These are phyloP conservation scores for Indri indri DNA, from an alignment of 2,113 vertebrate genomes.

Conservation along the genomic window DNA sequence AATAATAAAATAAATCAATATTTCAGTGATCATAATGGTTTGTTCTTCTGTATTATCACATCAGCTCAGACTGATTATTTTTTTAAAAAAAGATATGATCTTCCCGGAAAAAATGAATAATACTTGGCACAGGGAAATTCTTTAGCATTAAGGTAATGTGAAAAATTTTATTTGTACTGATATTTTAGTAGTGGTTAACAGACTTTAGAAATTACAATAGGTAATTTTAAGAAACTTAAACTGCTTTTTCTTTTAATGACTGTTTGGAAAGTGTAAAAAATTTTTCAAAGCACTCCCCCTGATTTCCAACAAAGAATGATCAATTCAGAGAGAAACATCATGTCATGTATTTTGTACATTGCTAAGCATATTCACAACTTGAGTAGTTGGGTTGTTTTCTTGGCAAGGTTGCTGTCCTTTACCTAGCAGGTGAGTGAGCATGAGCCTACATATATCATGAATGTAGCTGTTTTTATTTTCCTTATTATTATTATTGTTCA, in stretches of 20 bases:
- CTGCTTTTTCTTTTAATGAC: conserved; percentile 26
- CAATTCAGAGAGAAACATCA: conserved; percentile 8
- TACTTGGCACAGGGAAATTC: neutral
- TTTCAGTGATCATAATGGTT: conserved; percentile 11
- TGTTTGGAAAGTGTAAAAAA: conserved; percentile 44
- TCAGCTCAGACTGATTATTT: neutral
- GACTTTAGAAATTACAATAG: conserved; percentile 34
- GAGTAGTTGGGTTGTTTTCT: neutral
- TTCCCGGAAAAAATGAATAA: conserved; percentile 27
- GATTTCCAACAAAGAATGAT: neutral
- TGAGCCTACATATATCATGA: neutral
- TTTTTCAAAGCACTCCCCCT: neutral
- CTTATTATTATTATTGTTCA: conserved; percentile 4
- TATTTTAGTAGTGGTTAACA: conserved; percentile 28
- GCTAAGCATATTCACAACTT: conserved; percentile 18
- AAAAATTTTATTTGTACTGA: neutral
- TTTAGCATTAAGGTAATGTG: conserved; percentile 41
- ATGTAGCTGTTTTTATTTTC: neutral
- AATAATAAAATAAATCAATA: conserved; percentile 29
- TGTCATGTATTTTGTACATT: neutral
- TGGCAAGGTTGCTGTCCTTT: neutral
- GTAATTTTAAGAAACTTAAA: conserved; percentile 41
- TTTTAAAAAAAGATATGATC: neutral
- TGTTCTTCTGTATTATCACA: conserved; percentile 44
- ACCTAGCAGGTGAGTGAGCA: conserved; percentile 51